phyloP scores from a whole-genome alignment of 2,113 vertebrate species.

The Serilophus lunatus region DNA sequence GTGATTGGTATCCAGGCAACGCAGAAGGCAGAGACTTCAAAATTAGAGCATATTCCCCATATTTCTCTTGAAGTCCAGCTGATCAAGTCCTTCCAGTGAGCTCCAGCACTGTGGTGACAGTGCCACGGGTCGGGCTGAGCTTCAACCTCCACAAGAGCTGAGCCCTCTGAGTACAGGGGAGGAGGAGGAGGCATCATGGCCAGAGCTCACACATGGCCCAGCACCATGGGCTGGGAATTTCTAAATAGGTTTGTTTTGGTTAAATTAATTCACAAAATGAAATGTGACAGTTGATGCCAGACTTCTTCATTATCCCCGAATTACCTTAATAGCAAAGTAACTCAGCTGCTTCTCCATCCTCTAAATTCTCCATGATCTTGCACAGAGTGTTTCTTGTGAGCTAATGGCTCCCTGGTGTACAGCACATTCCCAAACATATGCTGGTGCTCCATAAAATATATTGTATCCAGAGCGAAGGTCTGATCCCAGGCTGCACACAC shows the following conservation, averaged over 20 bases:
- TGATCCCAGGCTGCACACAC: neutral
- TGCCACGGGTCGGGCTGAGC: rapidly evolving
- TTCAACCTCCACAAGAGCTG: rapidly evolving
- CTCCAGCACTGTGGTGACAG: neutral
- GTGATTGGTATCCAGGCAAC: constrained; percentile 40
- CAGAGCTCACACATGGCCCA: neutral
- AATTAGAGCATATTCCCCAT: neutral
- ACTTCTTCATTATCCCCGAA: neutral
- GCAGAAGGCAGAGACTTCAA: neutral
- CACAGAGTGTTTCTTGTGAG: neutral
- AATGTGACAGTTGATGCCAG: neutral
- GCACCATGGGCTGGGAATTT: neutral
- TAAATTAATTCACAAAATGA: neutral
- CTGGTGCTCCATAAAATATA: neutral
- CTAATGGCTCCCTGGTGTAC: neutral
- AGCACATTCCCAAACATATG: neutral
- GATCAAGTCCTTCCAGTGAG: neutral
- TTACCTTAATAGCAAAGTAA: neutral
- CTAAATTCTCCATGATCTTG: neutral
- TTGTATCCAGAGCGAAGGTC: neutral
- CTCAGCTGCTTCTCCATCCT: neutral
- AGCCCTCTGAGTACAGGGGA: neutral
- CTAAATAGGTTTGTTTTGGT: neutral
- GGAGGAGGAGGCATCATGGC: neutral
- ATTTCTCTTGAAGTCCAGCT: neutral